Evolutionary conservation across 1,140 invertebrate species (phyloP).

Genomic region (Ips typographus): DNA sequence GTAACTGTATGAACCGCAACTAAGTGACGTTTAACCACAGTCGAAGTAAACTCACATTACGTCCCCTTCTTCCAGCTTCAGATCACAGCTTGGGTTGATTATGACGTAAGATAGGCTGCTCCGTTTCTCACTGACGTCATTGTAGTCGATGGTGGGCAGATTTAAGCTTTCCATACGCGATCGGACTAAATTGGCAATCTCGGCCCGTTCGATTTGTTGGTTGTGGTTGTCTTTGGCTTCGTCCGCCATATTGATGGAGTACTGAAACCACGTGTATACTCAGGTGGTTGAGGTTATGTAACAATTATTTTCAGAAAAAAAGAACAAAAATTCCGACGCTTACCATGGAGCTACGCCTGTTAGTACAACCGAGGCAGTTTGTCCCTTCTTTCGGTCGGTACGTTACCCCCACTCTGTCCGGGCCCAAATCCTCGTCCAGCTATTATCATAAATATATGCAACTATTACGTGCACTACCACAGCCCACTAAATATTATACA

Average conservation of each 20-base stretch:
- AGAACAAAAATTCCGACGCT: constrained; percentile 40
- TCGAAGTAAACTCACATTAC: constrained; percentile 73
- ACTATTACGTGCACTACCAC: constrained; percentile 50
- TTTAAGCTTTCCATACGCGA: constrained; percentile 93
- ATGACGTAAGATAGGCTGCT: constrained; percentile 96
- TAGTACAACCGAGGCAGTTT: constrained; percentile 53
- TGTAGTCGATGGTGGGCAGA: constrained; percentile 85
- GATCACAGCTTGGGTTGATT: constrained; percentile 97
- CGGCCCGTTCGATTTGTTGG: constrained; percentile 89
- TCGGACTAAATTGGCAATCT: constrained; percentile 91
- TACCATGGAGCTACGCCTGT: constrained; percentile 56
- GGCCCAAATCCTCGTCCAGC: constrained; percentile 55
- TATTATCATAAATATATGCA: constrained; percentile 48
- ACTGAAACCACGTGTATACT: constrained; percentile 56
- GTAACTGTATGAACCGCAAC: constrained; percentile 60
- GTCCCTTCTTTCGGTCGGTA: constrained; percentile 54
- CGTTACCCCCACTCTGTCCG: constrained; percentile 54
- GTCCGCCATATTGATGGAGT: constrained; percentile 76
- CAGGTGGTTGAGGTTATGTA: neutral
- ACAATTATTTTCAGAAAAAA: constrained; percentile 11
- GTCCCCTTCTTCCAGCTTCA: constrained; percentile 94
- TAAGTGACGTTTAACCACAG: neutral
- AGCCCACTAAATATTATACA: neutral
- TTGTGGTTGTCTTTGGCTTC: constrained; percentile 83
- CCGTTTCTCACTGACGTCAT: constrained; percentile 89